These are phyloP conservation scores for Drosophila neotestacea DNA, from an alignment of 2,888 invertebrate species.

Conservation along the genomic window DNA sequence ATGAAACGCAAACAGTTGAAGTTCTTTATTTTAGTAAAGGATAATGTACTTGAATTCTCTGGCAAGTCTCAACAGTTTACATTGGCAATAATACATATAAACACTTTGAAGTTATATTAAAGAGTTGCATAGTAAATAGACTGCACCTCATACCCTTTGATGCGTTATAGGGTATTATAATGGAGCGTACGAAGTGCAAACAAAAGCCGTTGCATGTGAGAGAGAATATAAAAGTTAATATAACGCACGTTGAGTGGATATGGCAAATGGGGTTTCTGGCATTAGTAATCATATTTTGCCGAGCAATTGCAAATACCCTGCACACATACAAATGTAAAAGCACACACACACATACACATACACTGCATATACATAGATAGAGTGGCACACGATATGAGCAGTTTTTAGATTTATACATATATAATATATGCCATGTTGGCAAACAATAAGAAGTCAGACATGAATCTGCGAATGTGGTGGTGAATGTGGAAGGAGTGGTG, in stretches of 20 bases:
- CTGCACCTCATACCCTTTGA: slow-evolving; percentile 11
- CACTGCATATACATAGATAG: slow-evolving; percentile 4
- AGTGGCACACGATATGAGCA: slow-evolving; percentile 65
- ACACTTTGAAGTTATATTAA: neutral
- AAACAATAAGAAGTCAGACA: slow-evolving; percentile 70
- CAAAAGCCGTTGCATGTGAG: slow-evolving; percentile 51
- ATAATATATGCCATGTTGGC: slow-evolving; percentile 53
- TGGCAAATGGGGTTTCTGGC: slow-evolving; percentile 60
- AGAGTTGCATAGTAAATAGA: slow-evolving; percentile 20
- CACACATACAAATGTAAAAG: slow-evolving; percentile 32
- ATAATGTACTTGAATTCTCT: neutral
- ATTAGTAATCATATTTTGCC: slow-evolving; percentile 80
- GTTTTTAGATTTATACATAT: slow-evolving; percentile 74
- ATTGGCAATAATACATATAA: neutral
- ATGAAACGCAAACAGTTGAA: neutral
- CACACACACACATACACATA: slow-evolving; percentile 16
- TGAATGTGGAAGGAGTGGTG: neutral
- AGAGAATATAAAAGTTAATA: slow-evolving; percentile 61
- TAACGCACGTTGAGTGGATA: slow-evolving; percentile 56
- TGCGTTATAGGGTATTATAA: slow-evolving; percentile 40
- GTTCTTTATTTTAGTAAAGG: too few species aligned
- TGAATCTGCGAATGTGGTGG: slow-evolving; percentile 19
- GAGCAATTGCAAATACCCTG: slow-evolving; percentile 69
- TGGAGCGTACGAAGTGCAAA: slow-evolving; percentile 48
- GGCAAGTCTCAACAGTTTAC: neutral